Evolutionary conservation across 1,140 invertebrate species (phyloP).

Genomic region (Drosophila biarmipes): DNA sequence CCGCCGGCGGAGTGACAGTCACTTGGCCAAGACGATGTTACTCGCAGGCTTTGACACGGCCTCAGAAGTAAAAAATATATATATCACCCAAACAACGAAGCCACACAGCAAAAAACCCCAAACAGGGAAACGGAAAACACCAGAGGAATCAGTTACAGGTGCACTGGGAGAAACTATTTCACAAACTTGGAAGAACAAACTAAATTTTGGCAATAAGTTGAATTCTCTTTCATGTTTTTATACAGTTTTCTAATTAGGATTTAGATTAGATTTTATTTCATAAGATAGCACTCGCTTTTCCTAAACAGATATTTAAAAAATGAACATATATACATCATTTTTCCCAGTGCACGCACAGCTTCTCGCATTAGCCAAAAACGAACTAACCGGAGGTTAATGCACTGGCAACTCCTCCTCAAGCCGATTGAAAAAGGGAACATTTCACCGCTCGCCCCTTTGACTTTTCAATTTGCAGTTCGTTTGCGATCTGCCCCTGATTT

Average conservation of each 20-base stretch:
- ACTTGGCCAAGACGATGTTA: constrained; percentile 55
- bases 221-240: no score
- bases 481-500: constrained; percentile 36
- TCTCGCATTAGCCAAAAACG: constrained; percentile 61
- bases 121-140: constrained; percentile 32
- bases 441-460: constrained; percentile 23
- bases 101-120: constrained; percentile 19
- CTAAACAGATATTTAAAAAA: no score
- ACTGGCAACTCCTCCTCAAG: constrained; percentile 36
- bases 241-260: no score
- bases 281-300: no score
- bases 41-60: constrained; percentile 57
- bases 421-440: constrained; percentile 35
- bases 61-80: constrained; percentile 20
- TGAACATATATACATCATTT: neutral
- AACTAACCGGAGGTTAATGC: constrained; percentile 68
- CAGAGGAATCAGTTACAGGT: constrained; percentile 11
- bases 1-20: constrained; percentile 70
- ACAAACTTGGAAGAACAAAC: neutral
- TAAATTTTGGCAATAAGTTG: no score
- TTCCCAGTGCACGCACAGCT: constrained; percentile 6
- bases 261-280: no score
- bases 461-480: constrained; percentile 74
- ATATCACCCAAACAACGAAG: constrained; percentile 13
- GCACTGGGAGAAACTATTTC: constrained; percentile 8